Evolutionary conservation across 2,888 invertebrate species (phyloP), one percentile per base, ranked within the genome.

Genomic region (Hypena proboscidalis): DNA sequence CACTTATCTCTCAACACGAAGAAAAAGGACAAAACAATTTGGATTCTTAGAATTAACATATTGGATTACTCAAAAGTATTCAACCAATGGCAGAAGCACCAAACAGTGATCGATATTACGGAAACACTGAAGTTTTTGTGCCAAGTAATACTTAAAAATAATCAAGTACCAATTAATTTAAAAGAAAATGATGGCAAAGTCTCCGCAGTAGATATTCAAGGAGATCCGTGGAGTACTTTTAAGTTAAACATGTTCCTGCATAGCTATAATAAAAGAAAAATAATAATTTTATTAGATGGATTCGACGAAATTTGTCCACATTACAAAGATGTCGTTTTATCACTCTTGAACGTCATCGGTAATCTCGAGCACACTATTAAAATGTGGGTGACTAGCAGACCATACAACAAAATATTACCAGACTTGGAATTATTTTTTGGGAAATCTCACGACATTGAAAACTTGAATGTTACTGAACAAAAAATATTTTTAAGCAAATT

Each of bases 311-410:
- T 43, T 2, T 43, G 43, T 35, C 34, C 37, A 1, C 20, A 44
- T 25, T 44, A 38, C 25, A 27, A 34, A 26, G 11, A 30, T 2
- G 20, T 13, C 0, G 31, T 48, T 13, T 4, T 48, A 1, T 7
- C 17, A 1, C 36, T 48, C 10, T 17, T 40, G 4, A 21, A 26
- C 4, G 19, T 30, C 1, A 14, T 43, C 5, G 22, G 26, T 23
- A 8, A 25, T n/a, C 21, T 11, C 14, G 40, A 19, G 2, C 35
- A 4, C 2, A 36, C 11, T 5, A 21, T 43, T 11, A 26, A 34
- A 11, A 33, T 57, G 27, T 54, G 53, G 53, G 31, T 63, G 0
- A 50, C 64, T 0, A 62, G 53, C 15, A 48, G 62, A n/a, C 44
- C 59, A 3, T 62, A 62, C 14, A 39, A 36, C 7, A 36, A 54